Conservation (phyloP, 1,140 invertebrate species). For the Aethina tumida region DNA sequence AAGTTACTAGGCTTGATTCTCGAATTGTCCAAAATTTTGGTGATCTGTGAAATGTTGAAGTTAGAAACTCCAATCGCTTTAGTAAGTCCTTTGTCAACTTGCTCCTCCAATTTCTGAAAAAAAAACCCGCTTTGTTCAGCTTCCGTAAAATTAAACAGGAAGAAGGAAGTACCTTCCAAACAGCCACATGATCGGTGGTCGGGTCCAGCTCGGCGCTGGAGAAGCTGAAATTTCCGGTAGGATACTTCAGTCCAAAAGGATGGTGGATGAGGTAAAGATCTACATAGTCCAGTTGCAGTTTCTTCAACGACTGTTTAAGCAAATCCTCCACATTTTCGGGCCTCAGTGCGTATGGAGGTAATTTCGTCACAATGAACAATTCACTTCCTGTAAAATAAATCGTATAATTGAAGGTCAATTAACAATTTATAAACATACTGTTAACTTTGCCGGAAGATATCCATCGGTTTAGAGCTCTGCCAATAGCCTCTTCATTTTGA, state of each 20-base stretch:
- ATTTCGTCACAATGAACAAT: conserved; percentile 73
- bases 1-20: no score
- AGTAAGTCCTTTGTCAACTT: no score
- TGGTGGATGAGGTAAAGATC: conserved; percentile 78
- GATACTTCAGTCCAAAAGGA: conserved; percentile 56
- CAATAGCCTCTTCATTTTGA: conserved; percentile 71
- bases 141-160: background rate
- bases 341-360: conserved; percentile 42
- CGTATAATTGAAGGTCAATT: no score
- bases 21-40: no score
- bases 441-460: conserved; percentile 57
- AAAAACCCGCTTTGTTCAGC: conserved; percentile 14
- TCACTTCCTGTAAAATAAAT: conserved; percentile 49
- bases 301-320: conserved; percentile 58
- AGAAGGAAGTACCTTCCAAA: conserved; percentile 39
- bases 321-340: conserved; percentile 60
- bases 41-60: no score
- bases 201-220: conserved; percentile 40
- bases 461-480: conserved; percentile 65
- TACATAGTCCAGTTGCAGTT: conserved; percentile 64
- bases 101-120: no score
- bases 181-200: conserved; percentile 33
- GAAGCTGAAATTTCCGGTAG: conserved; percentile 37
- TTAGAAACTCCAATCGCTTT: no score
- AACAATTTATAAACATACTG: no score